Base-by-base conservation (phyloP, 2,797 vertebrate genomes). In the Australoheros facetus region DNA sequence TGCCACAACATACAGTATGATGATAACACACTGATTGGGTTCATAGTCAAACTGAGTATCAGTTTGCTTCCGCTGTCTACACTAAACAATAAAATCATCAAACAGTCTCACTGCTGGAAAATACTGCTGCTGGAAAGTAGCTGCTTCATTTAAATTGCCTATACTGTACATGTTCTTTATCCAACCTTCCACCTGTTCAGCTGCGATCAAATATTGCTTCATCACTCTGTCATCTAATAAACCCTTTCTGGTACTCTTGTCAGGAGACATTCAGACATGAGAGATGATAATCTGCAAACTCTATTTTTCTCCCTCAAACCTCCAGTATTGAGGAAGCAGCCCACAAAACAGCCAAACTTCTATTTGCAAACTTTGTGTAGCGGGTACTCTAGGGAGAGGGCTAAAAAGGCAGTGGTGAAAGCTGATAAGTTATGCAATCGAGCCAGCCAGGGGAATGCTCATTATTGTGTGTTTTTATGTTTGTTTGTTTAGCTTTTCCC, bases 371-470 rank as follows among this genome's bases (percentile, higher is more conserved):
- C 80, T 90, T 91, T 86, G 85, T 77, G 28, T 88, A 89, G 89
- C 85, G 72, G 78, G 86, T 71, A 71, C 92, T 90, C 91, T 58
- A 56, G 89, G 87, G 92, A 92, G 75, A 79, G 1, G 8, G 81
- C 79, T 83, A 78, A 85, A 83, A 88, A 93, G 88, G 89, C 84
- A 78, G 75, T 80, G 80, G 85, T 85, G 81, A 80, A 90, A 89
- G 85, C 86, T 85, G 88, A 89, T 90, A 88, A 92, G 92, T 93
- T 94, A 92, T 81, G 92, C 92, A 94, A 93, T 89, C 88, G 83
- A 81, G 89, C 74, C 85, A 94, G 91, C 86, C 92, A 77, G 60
- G 91, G 89, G 93, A 94, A 93, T 90, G 93, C 93, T 94, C 92
- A 93, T 95, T 94, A 94, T 88, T 91, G 82, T 87, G 80, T 75